A percentile compares a stretch with the other conserved stretches of the same genome.
phyloP scores from a whole-genome alignment of 2,888 invertebrate species.

The Seira musarum region DNA sequence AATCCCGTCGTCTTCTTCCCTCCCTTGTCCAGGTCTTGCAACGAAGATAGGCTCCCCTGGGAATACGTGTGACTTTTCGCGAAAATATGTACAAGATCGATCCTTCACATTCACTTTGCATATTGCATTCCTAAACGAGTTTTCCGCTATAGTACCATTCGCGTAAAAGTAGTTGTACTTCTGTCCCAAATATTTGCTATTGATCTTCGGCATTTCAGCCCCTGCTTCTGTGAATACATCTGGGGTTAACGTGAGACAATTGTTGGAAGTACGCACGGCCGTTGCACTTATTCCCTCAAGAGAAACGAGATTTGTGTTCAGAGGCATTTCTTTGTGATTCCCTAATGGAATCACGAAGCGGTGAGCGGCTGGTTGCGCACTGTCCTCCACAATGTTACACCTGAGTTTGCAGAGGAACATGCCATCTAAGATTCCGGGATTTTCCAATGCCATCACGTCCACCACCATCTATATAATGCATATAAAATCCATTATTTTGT shows the following conservation, averaged over 20 bases:
- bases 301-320: conserved; percentile 72
- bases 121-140: conserved; percentile 71
- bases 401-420: conserved; percentile 71
- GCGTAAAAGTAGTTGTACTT: conserved; percentile 74
- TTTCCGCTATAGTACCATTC: conserved; percentile 71
- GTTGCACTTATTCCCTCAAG: conserved; percentile 71
- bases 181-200: conserved; percentile 71
- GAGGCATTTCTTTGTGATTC: conserved; percentile 66
- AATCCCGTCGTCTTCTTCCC: conserved; percentile 74
- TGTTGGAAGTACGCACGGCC: conserved; percentile 71
- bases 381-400: conserved; percentile 62
- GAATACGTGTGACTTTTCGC: conserved; percentile 66
- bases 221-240: conserved; percentile 70
- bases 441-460: conserved; percentile 72
- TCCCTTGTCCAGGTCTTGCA: conserved; percentile 71
- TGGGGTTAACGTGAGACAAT: conserved; percentile 69
- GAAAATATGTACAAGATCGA: conserved; percentile 50
- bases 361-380: conserved; percentile 64
- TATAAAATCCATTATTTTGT: background rate
- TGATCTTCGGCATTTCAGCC: conserved; percentile 75
- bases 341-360: conserved; percentile 66
- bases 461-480: conserved; percentile 69
- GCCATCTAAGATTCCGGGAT: conserved; percentile 71
- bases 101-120: conserved; percentile 64
- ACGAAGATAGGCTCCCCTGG: conserved; percentile 74